phyloP scores from a whole-genome alignment of 2,113 vertebrate genomes.

The Castor canadensis region DNA sequence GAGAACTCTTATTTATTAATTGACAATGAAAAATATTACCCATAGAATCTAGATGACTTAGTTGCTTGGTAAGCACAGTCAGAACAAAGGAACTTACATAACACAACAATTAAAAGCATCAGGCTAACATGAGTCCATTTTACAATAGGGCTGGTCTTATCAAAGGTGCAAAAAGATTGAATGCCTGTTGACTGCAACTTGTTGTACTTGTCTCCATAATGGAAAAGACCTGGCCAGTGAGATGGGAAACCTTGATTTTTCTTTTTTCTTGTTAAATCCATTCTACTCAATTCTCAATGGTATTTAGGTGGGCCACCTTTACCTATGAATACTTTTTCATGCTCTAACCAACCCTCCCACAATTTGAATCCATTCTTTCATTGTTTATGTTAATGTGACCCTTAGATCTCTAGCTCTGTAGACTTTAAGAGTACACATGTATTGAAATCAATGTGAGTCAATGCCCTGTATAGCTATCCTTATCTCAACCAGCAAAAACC shows the following conservation, averaged over 20 bases:
- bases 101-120: background rate
- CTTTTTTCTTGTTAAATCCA: background rate
- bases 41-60: background rate
- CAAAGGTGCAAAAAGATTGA: slow-evolving; percentile 21
- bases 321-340: background rate
- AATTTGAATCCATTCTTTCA: background rate
- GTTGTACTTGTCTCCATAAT: background rate
- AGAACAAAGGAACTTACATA: slow-evolving; percentile 23
- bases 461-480: no score
- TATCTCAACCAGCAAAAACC: no score
- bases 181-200: background rate
- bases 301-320: background rate
- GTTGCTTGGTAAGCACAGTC: slow-evolving; percentile 14
- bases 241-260: background rate
- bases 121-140: background rate
- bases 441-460: no score
- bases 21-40: slow-evolving; percentile 33
- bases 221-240: background rate
- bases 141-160: background rate
- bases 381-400: background rate
- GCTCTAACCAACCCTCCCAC: background rate
- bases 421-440: background rate
- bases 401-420: background rate
- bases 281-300: background rate
- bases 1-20: slow-evolving; percentile 17